Evolutionary conservation across 2,113 vertebrate genomes (phyloP).

Genomic region (Strigops habroptila): DNA sequence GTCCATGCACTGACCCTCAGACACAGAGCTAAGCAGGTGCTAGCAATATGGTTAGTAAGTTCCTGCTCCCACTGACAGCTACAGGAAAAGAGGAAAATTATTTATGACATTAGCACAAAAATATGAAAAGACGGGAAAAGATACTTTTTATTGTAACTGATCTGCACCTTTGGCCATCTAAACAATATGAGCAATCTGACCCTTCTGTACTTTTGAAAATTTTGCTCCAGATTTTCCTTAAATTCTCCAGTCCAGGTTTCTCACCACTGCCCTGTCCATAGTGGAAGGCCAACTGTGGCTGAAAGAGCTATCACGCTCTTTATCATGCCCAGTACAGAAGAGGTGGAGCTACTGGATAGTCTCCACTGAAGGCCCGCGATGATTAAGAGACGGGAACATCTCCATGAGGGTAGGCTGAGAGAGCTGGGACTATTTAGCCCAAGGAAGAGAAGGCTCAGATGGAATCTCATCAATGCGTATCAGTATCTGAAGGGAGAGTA

Average conservation of each 20-base stretch:
- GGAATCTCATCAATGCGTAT: not conserved
- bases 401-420: not conserved
- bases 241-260: not conserved
- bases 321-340: not conserved
- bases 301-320: not conserved
- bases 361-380: not conserved
- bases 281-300: rapidly evolving
- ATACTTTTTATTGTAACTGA: not conserved
- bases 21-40: not conserved
- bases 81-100: not conserved
- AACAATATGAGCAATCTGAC: not conserved
- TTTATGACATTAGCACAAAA: not conserved
- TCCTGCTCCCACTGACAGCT: not conserved
- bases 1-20: not conserved
- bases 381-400: not conserved
- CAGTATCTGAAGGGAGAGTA: not conserved
- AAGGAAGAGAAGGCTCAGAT: not conserved
- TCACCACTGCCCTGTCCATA: not conserved
- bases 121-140: not conserved
- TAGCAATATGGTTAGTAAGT: not conserved
- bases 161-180: not conserved
- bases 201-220: not conserved
- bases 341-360: not conserved
- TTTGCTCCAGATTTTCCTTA: not conserved
- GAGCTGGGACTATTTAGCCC: not conserved